Evolutionary conservation across 2,113 vertebrate species (phyloP), one percentile per base, ranked within the genome.

Genomic region (Carassius carassius): DNA sequence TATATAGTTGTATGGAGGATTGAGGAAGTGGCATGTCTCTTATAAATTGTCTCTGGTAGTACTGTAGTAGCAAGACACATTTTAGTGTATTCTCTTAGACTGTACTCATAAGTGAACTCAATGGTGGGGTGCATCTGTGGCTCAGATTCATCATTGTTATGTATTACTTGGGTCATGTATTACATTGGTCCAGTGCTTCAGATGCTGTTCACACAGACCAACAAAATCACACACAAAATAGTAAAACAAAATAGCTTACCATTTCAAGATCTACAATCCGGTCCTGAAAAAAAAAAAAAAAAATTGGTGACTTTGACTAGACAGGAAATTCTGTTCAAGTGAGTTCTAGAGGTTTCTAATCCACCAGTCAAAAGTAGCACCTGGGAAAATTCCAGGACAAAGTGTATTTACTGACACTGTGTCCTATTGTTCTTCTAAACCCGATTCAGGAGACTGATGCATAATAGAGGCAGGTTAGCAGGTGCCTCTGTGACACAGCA

Each of bases 261-360:
- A 81, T 87, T 86, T 95, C 94, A 58, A 95, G 87, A 87, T 94
- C 93, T 90, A 92, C 74, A 1, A 94, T 87, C 32, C 91, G 90
- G 65, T 93, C 92, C 94, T 95, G 88, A 87, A 25, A 91, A 73
- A 47, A 88, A 13, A 90, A 69, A 5, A 16, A 14, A 72, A 44
- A 29, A 29, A 51, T 62, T 87, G 62, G 29, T 70, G 12, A 81
- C 14, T 58, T 54, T 6, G 7, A 74, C 23, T 29, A 14, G 14
- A 21, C 14, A 79, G 14, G 1, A 37, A 70, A 29, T 3, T 12
- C 3, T 19, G 13, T 21, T 49, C 21, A 12, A 13, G 17, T 60
- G 49, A 70, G 16, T 49, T 8, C 44, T 49, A 4, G 29, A 82
- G 21, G 19, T 88, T 87, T 91, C 85, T 93, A 89, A 89, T 90